Evolutionary conservation across 2,888 invertebrate species (phyloP).

Genomic region (Ptychoptera albimana): DNA sequence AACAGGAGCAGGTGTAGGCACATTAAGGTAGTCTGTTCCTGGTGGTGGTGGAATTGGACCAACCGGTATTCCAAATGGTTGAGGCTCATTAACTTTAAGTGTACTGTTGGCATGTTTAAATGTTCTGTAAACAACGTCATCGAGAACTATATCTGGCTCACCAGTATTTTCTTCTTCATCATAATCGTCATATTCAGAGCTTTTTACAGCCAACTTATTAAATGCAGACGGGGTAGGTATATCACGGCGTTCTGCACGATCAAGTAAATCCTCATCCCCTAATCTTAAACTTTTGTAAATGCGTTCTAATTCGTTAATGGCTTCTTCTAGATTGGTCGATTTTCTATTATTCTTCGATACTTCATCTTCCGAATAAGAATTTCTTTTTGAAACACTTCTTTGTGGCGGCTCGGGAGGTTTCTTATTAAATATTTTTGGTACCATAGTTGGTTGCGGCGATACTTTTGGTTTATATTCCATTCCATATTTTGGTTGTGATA

Average conservation of each 20-base stretch:
- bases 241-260: constrained; percentile 61
- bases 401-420: constrained; percentile 20
- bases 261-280: constrained; percentile 65
- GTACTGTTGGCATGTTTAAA: constrained; percentile 61
- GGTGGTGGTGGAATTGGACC: constrained; percentile 68
- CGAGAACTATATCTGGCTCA: constrained; percentile 67
- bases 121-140: constrained; percentile 72
- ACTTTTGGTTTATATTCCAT: background rate
- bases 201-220: constrained; percentile 32
- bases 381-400: constrained; percentile 18
- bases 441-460: background rate
- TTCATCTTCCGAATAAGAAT: constrained; percentile 21
- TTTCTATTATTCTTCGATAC: constrained; percentile 32
- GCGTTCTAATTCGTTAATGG: constrained; percentile 77
- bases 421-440: background rate
- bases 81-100: constrained; percentile 57
- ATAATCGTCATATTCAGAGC: constrained; percentile 39
- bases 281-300: constrained; percentile 78
- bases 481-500: background rate
- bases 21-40: constrained; percentile 71
- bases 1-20: constrained; percentile 49
- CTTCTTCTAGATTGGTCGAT: constrained; percentile 72
- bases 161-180: constrained; percentile 36
- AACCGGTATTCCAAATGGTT: constrained; percentile 81
- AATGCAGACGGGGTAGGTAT: constrained; percentile 30